phyloP scores from a whole-genome alignment of 2,888 invertebrate species.

The Drosophila hamatofila region DNA sequence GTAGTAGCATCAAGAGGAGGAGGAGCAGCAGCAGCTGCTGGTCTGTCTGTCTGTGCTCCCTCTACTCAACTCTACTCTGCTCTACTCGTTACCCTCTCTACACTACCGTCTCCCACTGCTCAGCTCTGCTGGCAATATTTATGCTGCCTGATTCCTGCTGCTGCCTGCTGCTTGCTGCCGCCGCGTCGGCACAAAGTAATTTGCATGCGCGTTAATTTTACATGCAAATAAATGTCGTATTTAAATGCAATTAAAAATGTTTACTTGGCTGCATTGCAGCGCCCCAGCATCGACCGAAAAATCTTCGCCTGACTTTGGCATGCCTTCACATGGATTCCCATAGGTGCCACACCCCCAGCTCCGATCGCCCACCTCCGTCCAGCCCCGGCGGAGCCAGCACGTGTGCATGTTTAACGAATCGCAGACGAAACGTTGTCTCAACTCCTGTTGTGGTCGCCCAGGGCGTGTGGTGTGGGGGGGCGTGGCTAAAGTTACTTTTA shows the following conservation, averaged over 20 bases:
- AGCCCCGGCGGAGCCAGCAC: slow-evolving; percentile 15
- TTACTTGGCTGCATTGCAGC: slow-evolving; percentile 72
- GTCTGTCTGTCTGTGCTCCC: slow-evolving; percentile 6
- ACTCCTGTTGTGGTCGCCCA: background rate
- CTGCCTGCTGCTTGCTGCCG: slow-evolving; percentile 26
- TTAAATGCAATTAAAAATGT: slow-evolving; percentile 84
- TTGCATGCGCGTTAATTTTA: slow-evolving; percentile 83
- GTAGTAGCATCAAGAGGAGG: background rate
- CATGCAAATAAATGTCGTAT: slow-evolving; percentile 84
- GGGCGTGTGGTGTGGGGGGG: slow-evolving; percentile 9
- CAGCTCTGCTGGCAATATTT: slow-evolving; percentile 43
- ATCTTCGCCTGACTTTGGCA: slow-evolving; percentile 32
- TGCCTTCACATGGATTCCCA: slow-evolving; percentile 38
- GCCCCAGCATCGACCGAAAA: slow-evolving; percentile 34
- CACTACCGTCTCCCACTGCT: background rate
- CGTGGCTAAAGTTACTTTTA: slow-evolving; percentile 29
- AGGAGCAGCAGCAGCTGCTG: slow-evolving; percentile 3
- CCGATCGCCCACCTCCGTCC: background rate
- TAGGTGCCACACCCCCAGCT: background rate
- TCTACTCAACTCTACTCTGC: background rate
- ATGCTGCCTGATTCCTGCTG: slow-evolving; percentile 54
- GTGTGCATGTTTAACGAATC: slow-evolving; percentile 43
- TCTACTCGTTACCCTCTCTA: background rate
- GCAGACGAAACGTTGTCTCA: slow-evolving; percentile 13
- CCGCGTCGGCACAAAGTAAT: slow-evolving; percentile 69